Conservation (phyloP, 2,113 vertebrate species). For the Oryctolagus cuniculus region DNA sequence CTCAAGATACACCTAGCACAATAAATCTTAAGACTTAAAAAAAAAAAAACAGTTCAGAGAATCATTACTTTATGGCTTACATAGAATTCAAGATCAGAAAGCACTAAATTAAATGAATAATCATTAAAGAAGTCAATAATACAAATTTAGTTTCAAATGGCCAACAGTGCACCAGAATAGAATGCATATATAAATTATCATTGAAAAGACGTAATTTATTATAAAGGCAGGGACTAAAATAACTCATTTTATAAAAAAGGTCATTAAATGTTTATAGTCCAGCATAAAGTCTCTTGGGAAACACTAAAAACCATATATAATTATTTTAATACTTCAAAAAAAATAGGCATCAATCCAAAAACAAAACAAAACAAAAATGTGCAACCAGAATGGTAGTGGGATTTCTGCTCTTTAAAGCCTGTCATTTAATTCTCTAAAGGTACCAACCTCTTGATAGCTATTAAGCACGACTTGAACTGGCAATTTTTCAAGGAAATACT, state of each 20-base stretch:
- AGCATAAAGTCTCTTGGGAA: slow-evolving; percentile 54
- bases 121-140: not conserved
- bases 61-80: slow-evolving; percentile 48
- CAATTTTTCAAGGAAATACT: slow-evolving; percentile 85
- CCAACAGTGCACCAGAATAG: slow-evolving; percentile 41
- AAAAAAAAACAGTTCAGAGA: not conserved
- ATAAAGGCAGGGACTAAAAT: slow-evolving; percentile 78
- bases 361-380: slow-evolving; percentile 29
- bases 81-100: slow-evolving; percentile 53
- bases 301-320: slow-evolving; percentile 38
- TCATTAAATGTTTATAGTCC: slow-evolving; percentile 76
- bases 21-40: not conserved
- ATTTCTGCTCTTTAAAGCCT: slow-evolving; percentile 33
- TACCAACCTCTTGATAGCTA: slow-evolving; percentile 18
- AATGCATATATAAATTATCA: not conserved
- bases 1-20: slow-evolving; percentile 27
- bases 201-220: slow-evolving; percentile 40
- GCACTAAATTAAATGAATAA: slow-evolving; percentile 9
- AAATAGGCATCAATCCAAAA: slow-evolving; percentile 28
- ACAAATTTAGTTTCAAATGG: slow-evolving; percentile 57
- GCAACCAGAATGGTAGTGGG: slow-evolving; percentile 20
- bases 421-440: not conserved
- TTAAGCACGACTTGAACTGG: slow-evolving; percentile 78
- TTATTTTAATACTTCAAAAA: slow-evolving; percentile 59
- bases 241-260: slow-evolving; percentile 75